phyloP scores from a whole-genome alignment of 2,113 vertebrate genomes.

The Crotalus tigris region DNA sequence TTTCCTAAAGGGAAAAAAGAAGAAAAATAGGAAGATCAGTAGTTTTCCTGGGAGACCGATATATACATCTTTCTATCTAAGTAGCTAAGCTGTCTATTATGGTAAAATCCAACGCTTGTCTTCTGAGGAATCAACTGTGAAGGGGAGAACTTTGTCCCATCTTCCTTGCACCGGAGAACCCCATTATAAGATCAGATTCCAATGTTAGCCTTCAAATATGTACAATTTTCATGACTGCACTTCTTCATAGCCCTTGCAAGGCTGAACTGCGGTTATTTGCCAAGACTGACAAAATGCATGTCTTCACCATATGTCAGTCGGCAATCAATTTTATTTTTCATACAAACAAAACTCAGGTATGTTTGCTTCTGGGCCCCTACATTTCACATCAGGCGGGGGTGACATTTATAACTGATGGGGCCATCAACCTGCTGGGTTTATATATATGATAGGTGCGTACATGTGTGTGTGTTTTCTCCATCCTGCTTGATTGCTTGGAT shows the following conservation, averaged over 20 bases:
- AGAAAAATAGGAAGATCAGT: background rate
- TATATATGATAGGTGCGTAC: background rate
- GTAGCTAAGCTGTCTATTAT: background rate
- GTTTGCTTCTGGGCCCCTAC: slow-evolving; percentile 23
- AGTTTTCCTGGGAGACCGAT: background rate
- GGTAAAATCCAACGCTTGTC: background rate
- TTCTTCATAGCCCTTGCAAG: background rate
- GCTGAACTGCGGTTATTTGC: slow-evolving; percentile 16
- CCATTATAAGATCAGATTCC: background rate
- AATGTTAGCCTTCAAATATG: background rate
- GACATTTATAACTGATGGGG: slow-evolving; percentile 34
- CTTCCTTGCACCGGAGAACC: background rate
- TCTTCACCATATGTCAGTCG: slow-evolving; percentile 13
- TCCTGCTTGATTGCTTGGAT: background rate
- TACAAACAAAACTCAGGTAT: slow-evolving; percentile 25
- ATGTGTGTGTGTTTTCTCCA: background rate
- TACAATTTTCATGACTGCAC: background rate
- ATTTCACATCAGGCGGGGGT: slow-evolving; percentile 19
- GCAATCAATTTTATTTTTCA: slow-evolving; percentile 29
- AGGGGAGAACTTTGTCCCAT: background rate
- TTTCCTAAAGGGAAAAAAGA: background rate
- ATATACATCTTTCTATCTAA: background rate
- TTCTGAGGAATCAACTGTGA: background rate
- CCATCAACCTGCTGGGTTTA: slow-evolving; percentile 12
- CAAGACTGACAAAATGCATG: slow-evolving; percentile 1